Evolutionary conservation across 2,888 invertebrate species (phyloP), one percentile per base, ranked within the genome.

Genomic region (Pilophorus perplexus): DNA sequence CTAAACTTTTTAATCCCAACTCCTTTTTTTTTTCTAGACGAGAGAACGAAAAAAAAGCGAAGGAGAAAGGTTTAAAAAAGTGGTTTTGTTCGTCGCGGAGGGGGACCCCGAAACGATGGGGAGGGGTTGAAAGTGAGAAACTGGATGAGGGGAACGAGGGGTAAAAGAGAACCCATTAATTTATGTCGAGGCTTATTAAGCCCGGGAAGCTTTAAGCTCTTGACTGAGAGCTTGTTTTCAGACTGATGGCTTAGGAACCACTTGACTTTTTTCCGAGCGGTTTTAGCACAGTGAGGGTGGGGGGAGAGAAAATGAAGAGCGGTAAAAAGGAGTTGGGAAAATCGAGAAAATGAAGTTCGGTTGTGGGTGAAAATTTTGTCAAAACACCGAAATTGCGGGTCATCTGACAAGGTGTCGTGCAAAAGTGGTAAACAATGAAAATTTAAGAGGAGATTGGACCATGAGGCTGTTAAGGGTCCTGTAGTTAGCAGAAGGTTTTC

Each of bases 141-240:
- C n/a, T n/a, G n/a, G n/a, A n/a, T n/a, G n/a, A n/a, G n/a, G n/a
- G n/a, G n/a, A n/a, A n/a, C n/a, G n/a, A 8, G 23, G 50, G 50
- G 50, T 14, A 16, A 42, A 59, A 59, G 59, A 42, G 59, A 27
- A 25, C 25, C 59, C 59, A 59, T 59, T 59, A 59, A 59, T 59
- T 59, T 59, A 59, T 22, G 59, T 59, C 59, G 59, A 42, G 42
- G 59, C 59, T 42, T 59, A 59, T 59, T 59, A 59, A 59, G 59
- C 40, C 22, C 38, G 59, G 23, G 59, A 42, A 59, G 42, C 23
- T 42, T 42, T 40, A 59, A 59, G 59, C 22, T 25, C 59, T 59
- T 59, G 59, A 59, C 59, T 59, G 59, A 59, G 59, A 25, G 59
- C 42, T 59, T 59, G 42, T 59, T 59, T 59, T 42, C 40, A 42